Base-by-base conservation (phyloP, 2,888 invertebrate species). In the Macaria liturata region DNA sequence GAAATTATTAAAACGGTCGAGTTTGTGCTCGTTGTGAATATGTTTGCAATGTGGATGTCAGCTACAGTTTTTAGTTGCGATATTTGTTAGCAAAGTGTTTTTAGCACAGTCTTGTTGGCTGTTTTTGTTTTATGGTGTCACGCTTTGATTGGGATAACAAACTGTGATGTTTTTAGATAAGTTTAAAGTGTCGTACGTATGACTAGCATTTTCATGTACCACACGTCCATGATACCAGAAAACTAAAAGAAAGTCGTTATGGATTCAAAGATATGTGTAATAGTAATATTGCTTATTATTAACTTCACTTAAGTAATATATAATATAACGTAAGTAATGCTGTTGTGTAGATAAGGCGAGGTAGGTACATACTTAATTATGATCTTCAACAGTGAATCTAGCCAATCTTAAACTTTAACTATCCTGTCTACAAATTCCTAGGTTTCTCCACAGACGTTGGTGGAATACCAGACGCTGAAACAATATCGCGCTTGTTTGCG, bases 401-500 rank as follows among this genome's bases (percentile, higher is more conserved):
- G 20, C 20, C 20, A 20, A 20, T 20, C 20, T 20, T 20, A 1
- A 2, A 20, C 20, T 20, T 20, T 20, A 20, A 20, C 34, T 2
- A 37, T 20, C 53, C 9, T 62, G 55, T 72, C 67, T 68, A 62
- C 20, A 63, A 40, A 45, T 71, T 70, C 62, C 8, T 69, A 67
- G 67, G 58, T 52, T 64, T 54, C 50, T 56, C 49, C 46, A 57
- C 44, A 62, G 61, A 61, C 59, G 42, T 32, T 54, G 51, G 64
- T 47, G 54, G 63, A 64, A 69, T 62, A 68, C 72, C 68, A 67
- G 67, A 68, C 71, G 66, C 70, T 76, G 78, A 76, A 78, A 82
- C 81, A 82, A 81, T 82, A 81, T 72, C 67, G 77, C 58, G 62
- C 57, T 59, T 81, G 74, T 80, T 78, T 80, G 74, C 81, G 69